Conservation (phyloP, 2,888 invertebrate genomes). For the Argynnis bischoffii region DNA sequence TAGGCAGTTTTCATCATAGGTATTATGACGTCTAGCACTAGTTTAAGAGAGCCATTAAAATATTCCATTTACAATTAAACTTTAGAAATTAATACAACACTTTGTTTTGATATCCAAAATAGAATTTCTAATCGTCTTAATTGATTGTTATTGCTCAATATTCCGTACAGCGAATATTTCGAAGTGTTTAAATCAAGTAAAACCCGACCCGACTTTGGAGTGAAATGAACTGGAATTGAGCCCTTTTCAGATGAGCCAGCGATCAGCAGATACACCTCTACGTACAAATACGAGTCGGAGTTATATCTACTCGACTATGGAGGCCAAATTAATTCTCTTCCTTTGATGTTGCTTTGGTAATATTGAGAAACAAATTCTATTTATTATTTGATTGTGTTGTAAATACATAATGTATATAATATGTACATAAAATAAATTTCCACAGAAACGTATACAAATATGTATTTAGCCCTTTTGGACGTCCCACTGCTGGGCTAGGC, state of each 20-base stretch:
- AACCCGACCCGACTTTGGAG: conserved; percentile 30
- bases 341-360: conserved; percentile 8
- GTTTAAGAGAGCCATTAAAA: too few species aligned
- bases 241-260: conserved; percentile 33
- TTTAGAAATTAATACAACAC: not conserved
- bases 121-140: conserved; percentile 15
- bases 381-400: not conserved
- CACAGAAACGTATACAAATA: too few species aligned
- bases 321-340: conserved; percentile 8
- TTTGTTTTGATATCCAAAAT: conserved; percentile 2
- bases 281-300: conserved; percentile 12
- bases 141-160: conserved; percentile 16
- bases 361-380: conserved; percentile 1
- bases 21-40: too few species aligned
- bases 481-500: too few species aligned
- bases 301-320: conserved; percentile 7
- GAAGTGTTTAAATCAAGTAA: conserved; percentile 33
- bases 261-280: conserved; percentile 28
- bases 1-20: too few species aligned
- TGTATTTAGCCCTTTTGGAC: too few species aligned
- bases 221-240: conserved; percentile 37
- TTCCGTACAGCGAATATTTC: conserved; percentile 21
- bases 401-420: too few species aligned
- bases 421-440: too few species aligned
- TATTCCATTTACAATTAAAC: not conserved